Evolutionary conservation across 1,140 invertebrate species (phyloP), one percentile per base, ranked within the genome.

Genomic region (Nymphalis io): DNA sequence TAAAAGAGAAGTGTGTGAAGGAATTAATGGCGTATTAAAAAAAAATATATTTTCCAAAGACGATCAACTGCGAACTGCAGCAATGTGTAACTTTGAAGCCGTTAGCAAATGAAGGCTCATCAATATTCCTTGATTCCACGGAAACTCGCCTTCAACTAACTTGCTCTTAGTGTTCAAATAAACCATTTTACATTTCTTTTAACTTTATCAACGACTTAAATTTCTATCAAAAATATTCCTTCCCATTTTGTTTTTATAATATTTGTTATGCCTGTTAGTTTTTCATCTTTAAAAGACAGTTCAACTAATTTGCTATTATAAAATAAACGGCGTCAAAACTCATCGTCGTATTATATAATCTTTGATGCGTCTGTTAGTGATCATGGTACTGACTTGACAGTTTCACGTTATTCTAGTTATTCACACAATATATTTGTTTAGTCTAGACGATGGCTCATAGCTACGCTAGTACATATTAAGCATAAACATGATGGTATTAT

Each of bases 111-210:
- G 48, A 53, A 53, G 18, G 18, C 20, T 53, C 48, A 53, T 53
- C 48, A 53, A 53, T 53, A 53, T 53, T 53, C 18, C 48, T 53
- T 8, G 48, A 53, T 53, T 21, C 48, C 18, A 15, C 10, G 10
- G 20, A 21, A 53, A 53, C 48, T 53, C 18, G 18, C 20, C 18
- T 53, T 10, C 20, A 46, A 46, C 44, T 21, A 53, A 21, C 48
- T 53, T 21, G 48, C 48, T 53, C 20, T 53, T 53, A 53, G 15
- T 16, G 44, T 18, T 53, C 18, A 53, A 53, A 53, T 53, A 53
- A 53, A 53, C 12, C 48, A 21, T 53, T 53, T 53, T 53, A 53
- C 48, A 53, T 53, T 53, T 21, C 21, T 53, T 53, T 53, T 53
- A 53, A 53, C 48, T 53, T 53, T 15, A 21, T 44, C 11, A 4